A percentile compares a stretch with the other conserved stretches of the same genome.
Conservation (phyloP, 2,797 vertebrate species). For the Phyllotis vaccarum region DNA sequence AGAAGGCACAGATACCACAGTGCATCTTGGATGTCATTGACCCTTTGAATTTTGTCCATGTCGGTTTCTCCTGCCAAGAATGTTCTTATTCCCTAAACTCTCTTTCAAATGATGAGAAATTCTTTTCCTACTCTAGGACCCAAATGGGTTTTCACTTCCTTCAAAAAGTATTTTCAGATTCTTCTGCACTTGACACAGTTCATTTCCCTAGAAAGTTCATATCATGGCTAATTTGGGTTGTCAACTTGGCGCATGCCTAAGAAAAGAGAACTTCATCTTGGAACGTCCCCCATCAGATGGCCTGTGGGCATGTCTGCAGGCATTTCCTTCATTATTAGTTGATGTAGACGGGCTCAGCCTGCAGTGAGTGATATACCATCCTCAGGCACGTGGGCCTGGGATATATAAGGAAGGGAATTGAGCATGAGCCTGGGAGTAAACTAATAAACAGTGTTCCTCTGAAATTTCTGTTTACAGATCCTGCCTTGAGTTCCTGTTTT, state of each 20-base stretch:
- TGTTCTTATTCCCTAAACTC: background rate
- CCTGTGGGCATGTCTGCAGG: background rate
- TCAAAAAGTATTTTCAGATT: conserved; percentile 29
- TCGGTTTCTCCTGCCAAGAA: background rate
- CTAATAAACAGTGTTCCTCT: background rate
- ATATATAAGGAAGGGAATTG: background rate
- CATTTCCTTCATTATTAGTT: background rate
- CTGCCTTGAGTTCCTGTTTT: background rate
- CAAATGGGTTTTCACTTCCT: background rate
- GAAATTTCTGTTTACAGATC: background rate
- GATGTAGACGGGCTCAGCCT: background rate
- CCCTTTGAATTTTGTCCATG: background rate
- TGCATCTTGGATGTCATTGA: background rate
- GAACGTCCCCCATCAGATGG: background rate
- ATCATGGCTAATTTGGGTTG: background rate
- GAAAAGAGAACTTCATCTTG: background rate
- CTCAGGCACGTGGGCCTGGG: background rate
- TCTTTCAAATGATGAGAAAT: background rate
- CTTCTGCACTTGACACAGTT: background rate
- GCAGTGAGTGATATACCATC: background rate
- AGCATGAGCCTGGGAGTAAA: background rate
- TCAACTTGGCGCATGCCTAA: background rate
- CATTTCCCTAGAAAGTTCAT: background rate
- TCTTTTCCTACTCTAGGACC: background rate
- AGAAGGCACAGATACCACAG: background rate